Percentiles rank a stretch among this genome's conserved stretches.
Evolutionary conservation across 2,888 invertebrate genomes (phyloP).

Genomic region (Dascillus cervinus): DNA sequence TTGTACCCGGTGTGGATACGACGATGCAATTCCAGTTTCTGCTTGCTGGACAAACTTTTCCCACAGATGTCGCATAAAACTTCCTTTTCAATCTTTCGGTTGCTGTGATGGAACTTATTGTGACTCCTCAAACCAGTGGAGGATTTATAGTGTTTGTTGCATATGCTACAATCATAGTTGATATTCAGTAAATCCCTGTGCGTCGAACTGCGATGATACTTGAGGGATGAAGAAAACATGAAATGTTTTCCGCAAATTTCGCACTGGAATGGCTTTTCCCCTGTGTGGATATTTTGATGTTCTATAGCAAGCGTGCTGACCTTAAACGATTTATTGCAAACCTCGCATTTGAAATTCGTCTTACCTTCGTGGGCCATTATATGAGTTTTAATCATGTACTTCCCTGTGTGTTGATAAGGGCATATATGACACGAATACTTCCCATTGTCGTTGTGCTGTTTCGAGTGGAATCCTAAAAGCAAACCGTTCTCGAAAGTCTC

Average conservation of each 20-base stretch:
- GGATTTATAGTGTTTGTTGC: conserved; percentile 41
- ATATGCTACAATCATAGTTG: conserved; percentile 44
- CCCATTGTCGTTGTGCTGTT: conserved; percentile 28
- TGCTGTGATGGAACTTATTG: conserved; percentile 34
- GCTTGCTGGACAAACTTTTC: conserved; percentile 45
- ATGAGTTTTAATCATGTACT: conserved; percentile 32
- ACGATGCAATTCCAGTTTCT: conserved; percentile 42
- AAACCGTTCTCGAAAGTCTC: conserved; percentile 18
- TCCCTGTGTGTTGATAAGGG: conserved; percentile 32
- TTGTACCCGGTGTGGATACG: conserved; percentile 3
- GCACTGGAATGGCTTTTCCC: conserved; percentile 5
- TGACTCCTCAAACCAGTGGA: conserved; percentile 39
- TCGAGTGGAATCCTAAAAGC: conserved; percentile 30
- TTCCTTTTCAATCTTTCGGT: conserved; percentile 33
- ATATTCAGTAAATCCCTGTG: conserved; percentile 43
- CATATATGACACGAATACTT: conserved; percentile 34
- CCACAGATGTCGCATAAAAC: conserved; percentile 50
- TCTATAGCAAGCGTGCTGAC: conserved; percentile 40
- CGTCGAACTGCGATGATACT: conserved; percentile 17
- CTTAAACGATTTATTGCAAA: conserved; percentile 47
- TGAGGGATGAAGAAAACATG: not conserved
- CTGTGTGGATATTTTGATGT: conserved; percentile 3
- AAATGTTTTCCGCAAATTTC: conserved; percentile 4
- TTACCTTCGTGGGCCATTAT: conserved; percentile 35
- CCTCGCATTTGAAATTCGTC: conserved; percentile 47